phyloP scores from a whole-genome alignment of 2,888 invertebrate genomes.

The Escarpia spicata region DNA sequence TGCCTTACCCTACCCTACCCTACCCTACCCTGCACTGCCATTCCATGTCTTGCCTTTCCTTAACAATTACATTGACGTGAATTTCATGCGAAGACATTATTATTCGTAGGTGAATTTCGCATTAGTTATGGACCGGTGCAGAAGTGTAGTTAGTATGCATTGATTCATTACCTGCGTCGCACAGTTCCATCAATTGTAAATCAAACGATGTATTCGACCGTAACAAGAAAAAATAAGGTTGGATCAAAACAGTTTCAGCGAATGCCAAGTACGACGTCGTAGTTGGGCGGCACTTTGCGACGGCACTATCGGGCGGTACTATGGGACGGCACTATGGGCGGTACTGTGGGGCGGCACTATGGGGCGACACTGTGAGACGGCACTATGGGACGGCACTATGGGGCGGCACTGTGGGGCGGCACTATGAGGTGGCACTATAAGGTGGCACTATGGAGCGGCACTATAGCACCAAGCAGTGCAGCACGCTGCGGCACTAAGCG shows the following conservation, averaged over 20 bases:
- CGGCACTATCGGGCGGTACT: not conserved
- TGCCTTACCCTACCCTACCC: too few relatives aligned
- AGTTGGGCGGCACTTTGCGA: not conserved
- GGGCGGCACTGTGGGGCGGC: too few relatives aligned
- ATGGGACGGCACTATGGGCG: too few relatives aligned
- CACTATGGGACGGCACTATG: not conserved
- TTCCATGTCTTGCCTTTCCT: too few relatives aligned
- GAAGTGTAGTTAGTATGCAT: not conserved
- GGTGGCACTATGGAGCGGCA: not conserved
- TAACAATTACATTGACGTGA: too few relatives aligned
- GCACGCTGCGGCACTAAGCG: too few relatives aligned
- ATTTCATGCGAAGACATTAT: not conserved
- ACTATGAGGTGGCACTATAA: too few relatives aligned
- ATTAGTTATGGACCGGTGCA: not conserved
- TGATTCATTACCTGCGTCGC: not conserved
- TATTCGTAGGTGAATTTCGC: slow-evolving; percentile 11
- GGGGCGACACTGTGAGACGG: too few relatives aligned
- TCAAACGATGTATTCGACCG: not conserved
- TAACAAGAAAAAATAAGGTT: not conserved
- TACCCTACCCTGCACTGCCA: not conserved
- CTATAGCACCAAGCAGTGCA: not conserved
- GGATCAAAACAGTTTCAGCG: not conserved
- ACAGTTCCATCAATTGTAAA: not conserved
- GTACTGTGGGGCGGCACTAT: too few relatives aligned
- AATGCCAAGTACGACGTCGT: not conserved